phyloP scores from a whole-genome alignment of 2,113 vertebrate genomes.

The Himantopus leucocephalus region DNA sequence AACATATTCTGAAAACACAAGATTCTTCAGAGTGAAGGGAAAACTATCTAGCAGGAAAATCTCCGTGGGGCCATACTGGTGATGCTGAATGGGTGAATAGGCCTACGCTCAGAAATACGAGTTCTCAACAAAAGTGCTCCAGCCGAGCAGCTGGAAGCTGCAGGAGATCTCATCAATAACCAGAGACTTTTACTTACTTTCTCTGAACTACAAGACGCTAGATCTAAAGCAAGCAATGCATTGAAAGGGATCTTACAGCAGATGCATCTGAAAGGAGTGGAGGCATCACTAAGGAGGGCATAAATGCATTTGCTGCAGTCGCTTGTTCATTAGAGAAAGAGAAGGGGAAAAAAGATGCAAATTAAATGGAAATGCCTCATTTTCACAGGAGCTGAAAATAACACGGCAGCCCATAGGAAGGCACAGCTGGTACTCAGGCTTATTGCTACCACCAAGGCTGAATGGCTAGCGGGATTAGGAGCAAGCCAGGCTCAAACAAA shows the following conservation, averaged over 20 bases:
- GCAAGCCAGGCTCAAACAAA: slow-evolving; percentile 13
- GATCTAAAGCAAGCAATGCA: neutral
- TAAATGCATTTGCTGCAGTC: slow-evolving; percentile 24
- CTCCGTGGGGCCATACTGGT: neutral
- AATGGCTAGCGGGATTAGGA: slow-evolving; percentile 40
- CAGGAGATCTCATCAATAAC: neutral
- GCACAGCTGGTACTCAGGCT: slow-evolving; percentile 31
- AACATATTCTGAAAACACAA: neutral
- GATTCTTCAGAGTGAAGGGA: neutral
- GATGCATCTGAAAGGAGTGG: neutral
- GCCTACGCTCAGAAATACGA: neutral
- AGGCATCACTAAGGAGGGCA: neutral
- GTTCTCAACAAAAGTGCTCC: neutral
- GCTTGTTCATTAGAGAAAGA: slow-evolving; percentile 28
- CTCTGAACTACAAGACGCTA: neutral
- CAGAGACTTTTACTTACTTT: neutral
- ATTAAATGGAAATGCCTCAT: slow-evolving; percentile 50
- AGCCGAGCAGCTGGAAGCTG: neutral
- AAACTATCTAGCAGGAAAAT: neutral
- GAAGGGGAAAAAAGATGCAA: neutral
- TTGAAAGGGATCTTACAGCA: neutral
- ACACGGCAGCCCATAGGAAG: neutral
- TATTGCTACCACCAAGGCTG: slow-evolving; percentile 23
- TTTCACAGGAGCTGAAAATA: slow-evolving; percentile 35
- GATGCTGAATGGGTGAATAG: neutral